Base-by-base conservation (phyloP, 2,113 vertebrate species). In the Helogale parvula region DNA sequence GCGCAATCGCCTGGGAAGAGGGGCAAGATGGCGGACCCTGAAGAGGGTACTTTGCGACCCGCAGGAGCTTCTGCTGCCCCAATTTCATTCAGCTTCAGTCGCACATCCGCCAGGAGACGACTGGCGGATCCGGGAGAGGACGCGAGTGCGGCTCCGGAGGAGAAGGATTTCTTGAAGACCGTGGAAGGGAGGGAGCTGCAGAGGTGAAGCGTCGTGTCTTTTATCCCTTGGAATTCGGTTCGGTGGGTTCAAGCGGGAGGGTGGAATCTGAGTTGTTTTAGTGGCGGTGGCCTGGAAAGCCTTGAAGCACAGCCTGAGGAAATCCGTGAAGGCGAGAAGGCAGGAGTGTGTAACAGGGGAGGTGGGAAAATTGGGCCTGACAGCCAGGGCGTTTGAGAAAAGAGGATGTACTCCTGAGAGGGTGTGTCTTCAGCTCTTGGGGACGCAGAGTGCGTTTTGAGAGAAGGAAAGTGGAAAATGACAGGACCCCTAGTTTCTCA, bases 91-190 rank as follows among this genome's bases (percentile, higher is more conserved):
- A 47, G 83, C 38, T 98, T 97, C 74, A 95, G 50, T 96, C 97
- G 97, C 19, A 97, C 74, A 17, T 71, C 92, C 2, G 6, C 52
- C 74, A 89, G 84, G 81, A 98, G 76, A 74, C 81, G 86, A 31
- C 35, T 95, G 52, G 68, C 17, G 0, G 93, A 90, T 47, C 10
- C 3, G 1, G 68, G 52, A 69, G 93, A 80, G 0, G 12, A 54
- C 25, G 52, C 10, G 1, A 54, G n/a, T 65, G 65, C 16, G 7
- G 33, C 52, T n/a, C 6, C 84, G 29, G 98, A 97, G 50, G 79
- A 97, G 35, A 98, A 97, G 65, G 96, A 97, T 90, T 97, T 97
- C 92, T 87, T 97, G 69, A 97, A 94, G 82, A 89, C 79, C 1
- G 93, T 97, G 83, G 97, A 98, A 96, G 83, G 91, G 23, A 95